A percentile compares a stretch with the other conserved stretches of the same genome.
phyloP scores from a whole-genome alignment of 2,113 vertebrate genomes.

The Mastomys natalensis region DNA sequence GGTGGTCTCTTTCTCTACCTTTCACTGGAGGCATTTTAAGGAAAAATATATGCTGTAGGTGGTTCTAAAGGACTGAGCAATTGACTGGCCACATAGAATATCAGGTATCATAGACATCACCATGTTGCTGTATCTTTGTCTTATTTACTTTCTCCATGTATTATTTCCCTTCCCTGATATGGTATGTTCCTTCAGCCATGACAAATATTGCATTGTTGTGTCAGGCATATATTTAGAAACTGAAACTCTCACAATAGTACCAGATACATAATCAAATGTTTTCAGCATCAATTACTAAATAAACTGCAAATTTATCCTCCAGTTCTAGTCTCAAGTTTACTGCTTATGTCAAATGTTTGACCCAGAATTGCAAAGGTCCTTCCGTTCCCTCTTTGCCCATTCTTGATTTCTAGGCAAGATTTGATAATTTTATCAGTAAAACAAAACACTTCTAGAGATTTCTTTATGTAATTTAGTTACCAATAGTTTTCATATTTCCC shows the following conservation, averaged over 20 bases:
- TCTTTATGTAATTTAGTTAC: not conserved
- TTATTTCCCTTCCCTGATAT: not conserved
- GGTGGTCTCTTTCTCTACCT: too few relatives aligned
- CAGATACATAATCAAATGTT: not conserved
- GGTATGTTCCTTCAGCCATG: not conserved
- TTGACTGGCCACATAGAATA: rapidly evolving
- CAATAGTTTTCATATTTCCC: too few relatives aligned
- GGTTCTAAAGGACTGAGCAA: not conserved
- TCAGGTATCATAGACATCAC: too few relatives aligned
- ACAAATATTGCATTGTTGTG: too few relatives aligned
- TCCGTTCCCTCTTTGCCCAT: not conserved
- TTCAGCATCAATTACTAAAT: not conserved
- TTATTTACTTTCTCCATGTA: rapidly evolving
- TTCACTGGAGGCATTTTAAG: not conserved
- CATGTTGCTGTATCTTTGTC: rapidly evolving
- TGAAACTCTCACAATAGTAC: not conserved
- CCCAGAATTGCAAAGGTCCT: not conserved
- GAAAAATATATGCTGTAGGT: not conserved
- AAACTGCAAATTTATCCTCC: not conserved
- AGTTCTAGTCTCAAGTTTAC: not conserved
- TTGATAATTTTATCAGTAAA: not conserved
- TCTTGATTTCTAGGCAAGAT: not conserved
- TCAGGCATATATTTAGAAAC: not conserved
- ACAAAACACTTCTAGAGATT: not conserved
- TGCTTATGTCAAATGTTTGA: not conserved